A percentile compares a stretch with the other conserved stretches of the same genome.
Evolutionary conservation across 2,113 vertebrate genomes (phyloP).

Genomic region (Labrus mixtus): DNA sequence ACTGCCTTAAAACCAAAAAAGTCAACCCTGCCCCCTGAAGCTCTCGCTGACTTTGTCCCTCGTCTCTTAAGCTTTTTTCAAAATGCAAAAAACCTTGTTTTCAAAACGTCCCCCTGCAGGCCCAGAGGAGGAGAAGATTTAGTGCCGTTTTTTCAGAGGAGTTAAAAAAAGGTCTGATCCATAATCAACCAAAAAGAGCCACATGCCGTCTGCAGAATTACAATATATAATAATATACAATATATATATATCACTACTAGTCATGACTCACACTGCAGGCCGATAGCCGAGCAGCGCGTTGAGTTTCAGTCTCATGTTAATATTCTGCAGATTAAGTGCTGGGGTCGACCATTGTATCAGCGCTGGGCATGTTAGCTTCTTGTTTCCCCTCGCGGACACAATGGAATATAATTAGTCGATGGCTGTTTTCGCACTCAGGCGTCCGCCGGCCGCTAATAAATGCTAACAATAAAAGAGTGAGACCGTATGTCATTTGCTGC

Average conservation of each 20-base stretch:
- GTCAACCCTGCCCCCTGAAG: slow-evolving; percentile 49
- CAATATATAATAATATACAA: too few species aligned
- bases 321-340: slow-evolving; percentile 54
- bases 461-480: slow-evolving; percentile 59
- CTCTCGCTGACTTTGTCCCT: slow-evolving; percentile 50
- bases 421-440: slow-evolving; percentile 41
- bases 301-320: slow-evolving; percentile 49
- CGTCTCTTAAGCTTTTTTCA: slow-evolving; percentile 43
- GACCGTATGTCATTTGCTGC: slow-evolving; percentile 70
- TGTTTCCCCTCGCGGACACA: slow-evolving; percentile 53
- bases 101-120: slow-evolving; percentile 22
- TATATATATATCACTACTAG: slow-evolving; percentile 49
- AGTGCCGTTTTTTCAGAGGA: slow-evolving; percentile 43
- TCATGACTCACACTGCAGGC: slow-evolving; percentile 59
- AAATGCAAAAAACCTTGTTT: slow-evolving; percentile 30
- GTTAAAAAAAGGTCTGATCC: slow-evolving; percentile 56
- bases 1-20: slow-evolving; percentile 38
- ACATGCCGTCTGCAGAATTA: slow-evolving; percentile 59
- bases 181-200: slow-evolving; percentile 69
- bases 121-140: slow-evolving; percentile 13
- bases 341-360: slow-evolving; percentile 36
- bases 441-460: slow-evolving; percentile 58
- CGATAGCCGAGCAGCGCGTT: background rate
- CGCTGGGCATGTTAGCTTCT: slow-evolving; percentile 26
- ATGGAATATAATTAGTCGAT: slow-evolving; percentile 61